A percentile compares a stretch with the other conserved stretches of the same genome.
Evolutionary conservation across 2,113 vertebrate genomes (phyloP).

Genomic region (Physeter macrocephalus): DNA sequence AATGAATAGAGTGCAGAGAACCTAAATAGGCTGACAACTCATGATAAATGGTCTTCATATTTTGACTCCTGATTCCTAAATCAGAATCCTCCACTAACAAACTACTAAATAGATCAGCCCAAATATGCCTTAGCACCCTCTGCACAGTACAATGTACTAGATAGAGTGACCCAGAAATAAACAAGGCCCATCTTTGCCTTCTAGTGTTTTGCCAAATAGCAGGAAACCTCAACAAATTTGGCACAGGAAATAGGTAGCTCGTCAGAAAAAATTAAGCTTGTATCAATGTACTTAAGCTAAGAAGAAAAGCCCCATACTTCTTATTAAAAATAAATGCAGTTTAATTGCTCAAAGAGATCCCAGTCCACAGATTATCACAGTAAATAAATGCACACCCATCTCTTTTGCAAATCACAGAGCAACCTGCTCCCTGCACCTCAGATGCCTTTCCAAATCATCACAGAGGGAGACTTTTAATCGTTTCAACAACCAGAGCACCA

Average conservation of each 20-base stretch:
- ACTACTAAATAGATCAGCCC: not conserved
- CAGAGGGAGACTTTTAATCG: constrained; percentile 50
- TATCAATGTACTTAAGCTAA: not conserved
- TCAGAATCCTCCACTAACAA: not conserved
- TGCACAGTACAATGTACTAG: not conserved
- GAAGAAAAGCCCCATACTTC: not conserved
- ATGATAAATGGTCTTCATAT: constrained; percentile 11
- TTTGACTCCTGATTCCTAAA: constrained; percentile 27
- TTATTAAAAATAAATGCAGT: constrained; percentile 1
- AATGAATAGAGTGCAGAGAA: constrained; percentile 30
- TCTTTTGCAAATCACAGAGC: constrained; percentile 9
- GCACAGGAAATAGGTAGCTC: not conserved
- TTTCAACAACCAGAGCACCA: constrained; percentile 12
- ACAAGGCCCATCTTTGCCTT: not conserved
- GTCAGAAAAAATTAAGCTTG: not conserved
- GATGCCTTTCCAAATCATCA: constrained; percentile 21
- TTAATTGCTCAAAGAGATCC: constrained; percentile 39
- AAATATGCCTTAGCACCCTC: not conserved
- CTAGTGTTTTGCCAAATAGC: constrained; percentile 12
- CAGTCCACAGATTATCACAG: constrained; percentile 14
- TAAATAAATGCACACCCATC: not conserved
- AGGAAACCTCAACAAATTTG: constrained; percentile 23
- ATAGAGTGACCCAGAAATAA: not conserved
- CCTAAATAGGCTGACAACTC: not conserved
- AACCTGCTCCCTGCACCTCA: not conserved